phyloP scores from a whole-genome alignment of 2,888 invertebrate species.

The Lamellibrachia satsuma region DNA sequence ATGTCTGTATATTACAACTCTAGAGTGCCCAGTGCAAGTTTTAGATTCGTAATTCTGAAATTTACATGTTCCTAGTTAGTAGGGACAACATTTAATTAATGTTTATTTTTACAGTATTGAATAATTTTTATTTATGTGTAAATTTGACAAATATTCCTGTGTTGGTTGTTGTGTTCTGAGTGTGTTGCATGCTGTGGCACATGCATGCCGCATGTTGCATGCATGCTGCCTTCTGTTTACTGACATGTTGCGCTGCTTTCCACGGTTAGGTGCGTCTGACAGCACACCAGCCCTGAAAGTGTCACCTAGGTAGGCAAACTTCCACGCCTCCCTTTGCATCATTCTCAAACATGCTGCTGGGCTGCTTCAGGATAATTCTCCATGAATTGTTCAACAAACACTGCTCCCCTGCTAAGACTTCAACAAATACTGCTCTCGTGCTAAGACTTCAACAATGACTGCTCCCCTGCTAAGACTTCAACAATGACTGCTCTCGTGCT shows the following conservation, averaged over 20 bases:
- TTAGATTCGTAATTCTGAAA: no score
- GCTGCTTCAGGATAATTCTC: background rate
- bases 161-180: background rate
- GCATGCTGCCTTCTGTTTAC: conserved; percentile 1
- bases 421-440: background rate
- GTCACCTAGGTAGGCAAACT: conserved; percentile 17
- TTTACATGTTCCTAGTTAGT: no score
- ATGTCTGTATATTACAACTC: background rate
- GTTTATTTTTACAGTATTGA: background rate
- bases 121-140: background rate
- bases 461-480: no score
- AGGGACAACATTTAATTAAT: background rate
- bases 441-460: no score
- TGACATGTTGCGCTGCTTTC: background rate
- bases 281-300: conserved; percentile 17
- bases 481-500: no score
- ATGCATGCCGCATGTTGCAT: background rate
- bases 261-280: background rate
- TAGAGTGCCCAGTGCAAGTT: no score
- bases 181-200: background rate
- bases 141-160: background rate
- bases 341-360: background rate
- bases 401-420: conserved; percentile 1
- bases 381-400: background rate
- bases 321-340: background rate